Percentiles rank a stretch among this genome's conserved stretches.
phyloP scores from a whole-genome alignment of 2,113 vertebrate genomes.

The Oceanodroma tethys region DNA sequence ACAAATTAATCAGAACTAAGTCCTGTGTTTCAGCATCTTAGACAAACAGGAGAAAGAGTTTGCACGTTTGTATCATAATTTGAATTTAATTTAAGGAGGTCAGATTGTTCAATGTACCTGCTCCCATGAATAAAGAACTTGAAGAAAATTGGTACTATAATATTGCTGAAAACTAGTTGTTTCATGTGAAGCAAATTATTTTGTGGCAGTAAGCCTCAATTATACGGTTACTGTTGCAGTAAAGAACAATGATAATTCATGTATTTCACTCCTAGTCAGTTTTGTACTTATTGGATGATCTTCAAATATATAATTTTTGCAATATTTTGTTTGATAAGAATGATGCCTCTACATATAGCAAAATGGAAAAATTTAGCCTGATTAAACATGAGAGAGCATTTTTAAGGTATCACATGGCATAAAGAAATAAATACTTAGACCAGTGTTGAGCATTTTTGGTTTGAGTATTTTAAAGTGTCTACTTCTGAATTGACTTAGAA shows the following conservation, averaged over 20 bases:
- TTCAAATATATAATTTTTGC: background rate
- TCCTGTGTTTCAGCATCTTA: background rate
- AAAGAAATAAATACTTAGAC: background rate
- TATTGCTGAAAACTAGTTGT: background rate
- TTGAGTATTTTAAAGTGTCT: background rate
- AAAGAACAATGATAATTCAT: background rate
- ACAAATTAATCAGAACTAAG: background rate
- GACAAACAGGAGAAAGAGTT: background rate
- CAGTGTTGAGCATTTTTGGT: background rate
- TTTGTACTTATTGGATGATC: background rate
- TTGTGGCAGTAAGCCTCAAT: background rate
- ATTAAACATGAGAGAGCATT: background rate
- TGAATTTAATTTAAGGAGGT: constrained; percentile 2
- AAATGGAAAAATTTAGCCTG: background rate
- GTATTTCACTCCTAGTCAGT: background rate
- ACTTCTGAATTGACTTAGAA: background rate
- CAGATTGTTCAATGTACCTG: background rate
- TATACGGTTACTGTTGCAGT: background rate
- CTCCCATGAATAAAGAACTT: background rate
- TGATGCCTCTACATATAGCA: background rate
- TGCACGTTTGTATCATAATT: background rate
- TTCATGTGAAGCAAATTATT: background rate
- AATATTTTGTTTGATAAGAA: background rate
- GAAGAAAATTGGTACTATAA: background rate
- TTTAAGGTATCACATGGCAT: background rate